Percentiles rank a stretch among this genome's conserved stretches.
Conservation (phyloP, 1,140 invertebrate genomes). For the Drosophila serrata region DNA sequence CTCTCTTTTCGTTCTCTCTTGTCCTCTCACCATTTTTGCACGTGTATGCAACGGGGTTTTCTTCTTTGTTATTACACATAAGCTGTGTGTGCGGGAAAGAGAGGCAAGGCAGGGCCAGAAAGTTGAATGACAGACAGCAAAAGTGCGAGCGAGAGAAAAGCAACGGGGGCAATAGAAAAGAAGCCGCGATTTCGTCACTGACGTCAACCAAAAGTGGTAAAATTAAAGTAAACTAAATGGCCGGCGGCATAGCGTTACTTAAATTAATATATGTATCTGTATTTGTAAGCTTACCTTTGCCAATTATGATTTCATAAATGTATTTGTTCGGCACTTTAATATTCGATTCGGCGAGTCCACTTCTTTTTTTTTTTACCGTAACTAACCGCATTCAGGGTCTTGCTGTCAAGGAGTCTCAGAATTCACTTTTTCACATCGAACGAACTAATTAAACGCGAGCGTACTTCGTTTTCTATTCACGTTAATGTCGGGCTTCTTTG, state of each 20-base stretch:
- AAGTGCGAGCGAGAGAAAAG: constrained; percentile 13
- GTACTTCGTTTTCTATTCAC: not conserved
- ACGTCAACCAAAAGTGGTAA: constrained; percentile 27
- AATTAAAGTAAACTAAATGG: constrained; percentile 9
- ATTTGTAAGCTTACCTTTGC: not conserved
- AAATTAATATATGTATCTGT: not conserved
- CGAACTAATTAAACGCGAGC: not conserved
- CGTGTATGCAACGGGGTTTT: constrained; percentile 39
- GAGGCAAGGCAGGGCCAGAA: constrained; percentile 13
- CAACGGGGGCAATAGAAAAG: constrained; percentile 13
- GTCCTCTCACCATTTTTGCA: constrained; percentile 28
- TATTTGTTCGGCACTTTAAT: not conserved
- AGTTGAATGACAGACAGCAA: constrained; percentile 1
- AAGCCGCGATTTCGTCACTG: constrained; percentile 33
- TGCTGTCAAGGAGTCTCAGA: not conserved
- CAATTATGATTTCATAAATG: not conserved
- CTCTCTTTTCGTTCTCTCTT: not conserved
- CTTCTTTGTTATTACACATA: constrained; percentile 33
- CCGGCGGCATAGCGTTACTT: not conserved
- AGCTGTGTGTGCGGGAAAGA: constrained; percentile 16
- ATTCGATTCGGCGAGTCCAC: not conserved
- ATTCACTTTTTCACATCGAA: not conserved
- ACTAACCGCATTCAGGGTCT: not conserved
- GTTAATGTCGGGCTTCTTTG: not conserved
- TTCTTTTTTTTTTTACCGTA: not conserved